Conservation (phyloP, 1,140 invertebrate species). For the Ganaspis sp. region DNA sequence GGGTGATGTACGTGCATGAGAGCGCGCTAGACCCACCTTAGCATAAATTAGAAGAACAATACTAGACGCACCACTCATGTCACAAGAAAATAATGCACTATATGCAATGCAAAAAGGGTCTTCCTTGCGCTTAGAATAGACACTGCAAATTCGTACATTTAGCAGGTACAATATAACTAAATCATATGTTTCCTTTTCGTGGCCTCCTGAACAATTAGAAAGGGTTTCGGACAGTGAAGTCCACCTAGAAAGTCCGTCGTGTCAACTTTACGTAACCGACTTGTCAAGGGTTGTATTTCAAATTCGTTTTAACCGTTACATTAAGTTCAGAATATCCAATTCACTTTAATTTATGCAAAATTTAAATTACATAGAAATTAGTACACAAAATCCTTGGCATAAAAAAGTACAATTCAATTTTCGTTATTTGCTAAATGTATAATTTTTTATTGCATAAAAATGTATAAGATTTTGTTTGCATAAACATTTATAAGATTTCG, state of each 20-base stretch:
- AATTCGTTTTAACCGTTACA: slow-evolving; percentile 33
- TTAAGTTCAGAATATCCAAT: neutral
- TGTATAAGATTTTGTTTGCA: too few relatives aligned
- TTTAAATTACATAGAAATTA: neutral
- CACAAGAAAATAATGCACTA: slow-evolving; percentile 31
- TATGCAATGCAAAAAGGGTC: slow-evolving; percentile 32
- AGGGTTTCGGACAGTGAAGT: slow-evolving; percentile 23
- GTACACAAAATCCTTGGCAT: too few relatives aligned
- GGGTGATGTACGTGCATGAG: slow-evolving; percentile 41
- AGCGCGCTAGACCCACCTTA: slow-evolving; percentile 37
- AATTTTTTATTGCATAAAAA: too few relatives aligned
- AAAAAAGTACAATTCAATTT: too few relatives aligned
- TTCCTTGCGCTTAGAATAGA: slow-evolving; percentile 19
- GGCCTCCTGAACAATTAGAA: slow-evolving; percentile 34
- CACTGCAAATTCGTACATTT: slow-evolving; percentile 36
- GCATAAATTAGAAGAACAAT: slow-evolving; percentile 44
- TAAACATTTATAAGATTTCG: too few relatives aligned
- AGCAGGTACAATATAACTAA: slow-evolving; percentile 13
- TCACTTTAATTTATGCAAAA: neutral
- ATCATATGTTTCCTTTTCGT: slow-evolving; percentile 17
- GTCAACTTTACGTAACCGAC: slow-evolving; percentile 24
- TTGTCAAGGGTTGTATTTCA: slow-evolving; percentile 16
- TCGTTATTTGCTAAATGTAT: too few relatives aligned
- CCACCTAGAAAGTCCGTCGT: slow-evolving; percentile 11
- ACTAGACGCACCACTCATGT: slow-evolving; percentile 35